phyloP scores from a whole-genome alignment of 2,113 vertebrate species.

The Rhegmatorhina hoffmannsi region DNA sequence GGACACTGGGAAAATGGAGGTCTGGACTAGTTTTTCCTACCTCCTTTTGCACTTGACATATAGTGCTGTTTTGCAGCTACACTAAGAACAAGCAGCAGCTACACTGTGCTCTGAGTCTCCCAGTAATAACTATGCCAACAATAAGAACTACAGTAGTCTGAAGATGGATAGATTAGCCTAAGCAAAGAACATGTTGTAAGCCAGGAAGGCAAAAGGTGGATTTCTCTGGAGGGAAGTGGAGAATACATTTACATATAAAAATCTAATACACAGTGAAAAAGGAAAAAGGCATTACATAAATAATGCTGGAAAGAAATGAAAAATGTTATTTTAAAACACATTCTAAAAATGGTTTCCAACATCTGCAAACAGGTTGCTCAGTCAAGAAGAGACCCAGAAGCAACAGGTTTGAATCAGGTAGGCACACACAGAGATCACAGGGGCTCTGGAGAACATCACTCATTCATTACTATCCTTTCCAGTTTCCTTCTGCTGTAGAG shows the following conservation, averaged over 20 bases:
- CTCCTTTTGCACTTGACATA: not conserved
- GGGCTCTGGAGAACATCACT: not conserved
- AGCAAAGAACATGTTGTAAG: not conserved
- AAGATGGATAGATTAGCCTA: slow-evolving; percentile 7
- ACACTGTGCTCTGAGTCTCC: not conserved
- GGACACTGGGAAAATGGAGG: not conserved
- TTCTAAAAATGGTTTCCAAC: not conserved
- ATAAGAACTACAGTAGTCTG: not conserved
- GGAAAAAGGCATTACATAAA: slow-evolving; percentile 38
- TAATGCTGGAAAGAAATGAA: slow-evolving; percentile 1
- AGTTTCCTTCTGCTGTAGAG: not conserved
- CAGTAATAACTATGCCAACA: not conserved
- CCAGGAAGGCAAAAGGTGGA: not conserved
- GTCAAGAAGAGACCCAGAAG: not conserved
- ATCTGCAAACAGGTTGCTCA: not conserved
- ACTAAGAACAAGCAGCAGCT: not conserved
- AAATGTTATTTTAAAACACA: slow-evolving; percentile 14
- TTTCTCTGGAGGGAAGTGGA: not conserved
- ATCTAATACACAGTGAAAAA: slow-evolving; percentile 3
- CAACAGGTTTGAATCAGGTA: not conserved
- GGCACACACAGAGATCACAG: not conserved
- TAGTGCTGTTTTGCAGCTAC: not conserved
- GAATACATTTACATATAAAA: slow-evolving; percentile 41
- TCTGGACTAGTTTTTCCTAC: not conserved
- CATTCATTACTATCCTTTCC: not conserved